A percentile compares a stretch with the other conserved stretches of the same genome.
phyloP scores from a whole-genome alignment of 1,140 invertebrate species.

The Brachionus paranguensis region DNA sequence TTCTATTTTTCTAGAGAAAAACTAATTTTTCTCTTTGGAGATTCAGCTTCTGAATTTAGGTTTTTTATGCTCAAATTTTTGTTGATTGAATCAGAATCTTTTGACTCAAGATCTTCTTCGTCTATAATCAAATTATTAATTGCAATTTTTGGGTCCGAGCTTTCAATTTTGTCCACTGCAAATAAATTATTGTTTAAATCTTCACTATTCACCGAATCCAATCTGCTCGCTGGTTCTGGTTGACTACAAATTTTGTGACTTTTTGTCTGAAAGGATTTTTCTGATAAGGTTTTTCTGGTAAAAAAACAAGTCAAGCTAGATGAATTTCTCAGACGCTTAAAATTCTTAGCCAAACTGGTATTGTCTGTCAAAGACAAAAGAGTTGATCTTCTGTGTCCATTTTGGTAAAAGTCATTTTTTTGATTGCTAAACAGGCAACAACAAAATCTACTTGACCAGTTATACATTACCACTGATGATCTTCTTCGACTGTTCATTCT shows the following conservation, averaged over 20 bases:
- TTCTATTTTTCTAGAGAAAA: background rate
- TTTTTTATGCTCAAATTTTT: background rate
- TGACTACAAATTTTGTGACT: background rate
- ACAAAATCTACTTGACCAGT: background rate
- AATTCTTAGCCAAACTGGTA: background rate
- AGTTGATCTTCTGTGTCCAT: background rate
- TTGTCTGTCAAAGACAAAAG: background rate
- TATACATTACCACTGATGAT: background rate
- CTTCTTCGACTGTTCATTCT: background rate
- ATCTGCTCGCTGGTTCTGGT: background rate
- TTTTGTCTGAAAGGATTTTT: background rate
- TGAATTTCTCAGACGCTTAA: background rate
- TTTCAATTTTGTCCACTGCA: background rate
- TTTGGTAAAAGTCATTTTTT: conserved; percentile 21
- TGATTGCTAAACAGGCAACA: conserved; percentile 19
- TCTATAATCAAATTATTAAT: background rate
- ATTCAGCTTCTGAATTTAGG: background rate
- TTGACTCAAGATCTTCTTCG: background rate
- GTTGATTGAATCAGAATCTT: background rate
- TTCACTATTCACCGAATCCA: background rate
- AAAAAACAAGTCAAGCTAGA: background rate
- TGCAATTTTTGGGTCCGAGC: background rate
- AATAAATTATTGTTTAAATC: background rate
- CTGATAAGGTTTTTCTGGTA: background rate
- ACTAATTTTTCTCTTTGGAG: background rate